Evolutionary conservation across 2,888 invertebrate species (phyloP).

Genomic region (Podotricha telesiphe): DNA sequence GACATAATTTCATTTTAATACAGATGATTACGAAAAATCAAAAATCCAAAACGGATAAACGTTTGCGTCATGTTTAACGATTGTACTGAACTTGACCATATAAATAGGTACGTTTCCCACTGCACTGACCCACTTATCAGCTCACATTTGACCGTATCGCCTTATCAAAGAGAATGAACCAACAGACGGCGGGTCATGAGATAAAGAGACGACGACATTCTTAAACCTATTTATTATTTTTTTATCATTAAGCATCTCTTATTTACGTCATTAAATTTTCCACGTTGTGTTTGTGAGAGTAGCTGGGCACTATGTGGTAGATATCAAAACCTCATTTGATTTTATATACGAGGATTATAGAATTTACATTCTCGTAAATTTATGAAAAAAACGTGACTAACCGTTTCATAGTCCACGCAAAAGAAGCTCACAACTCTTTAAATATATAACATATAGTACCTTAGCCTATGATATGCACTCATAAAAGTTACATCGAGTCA

Average conservation of each 20-base stretch:
- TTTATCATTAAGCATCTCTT: not conserved
- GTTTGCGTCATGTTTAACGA: constrained; percentile 36
- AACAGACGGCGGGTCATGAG: constrained; percentile 67
- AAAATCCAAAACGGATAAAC: constrained; percentile 30
- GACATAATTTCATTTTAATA: not conserved
- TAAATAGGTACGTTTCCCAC: constrained; percentile 60
- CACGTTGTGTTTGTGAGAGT: not conserved
- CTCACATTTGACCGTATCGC: constrained; percentile 67
- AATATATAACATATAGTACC: too few relatives aligned
- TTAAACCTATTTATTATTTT: constrained; percentile 54
- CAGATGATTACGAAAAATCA: constrained; percentile 18
- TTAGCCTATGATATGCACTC: too few relatives aligned
- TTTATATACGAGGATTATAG: too few relatives aligned
- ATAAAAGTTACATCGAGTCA: too few relatives aligned
- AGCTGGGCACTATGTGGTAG: not conserved
- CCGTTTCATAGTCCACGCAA: too few relatives aligned
- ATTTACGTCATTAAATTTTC: not conserved
- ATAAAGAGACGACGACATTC: constrained; percentile 76
- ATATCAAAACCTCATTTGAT: not conserved
- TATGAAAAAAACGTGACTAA: too few relatives aligned
- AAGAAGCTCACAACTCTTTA: too few relatives aligned
- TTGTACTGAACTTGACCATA: constrained; percentile 75
- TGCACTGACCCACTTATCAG: constrained; percentile 77
- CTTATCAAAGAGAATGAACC: constrained; percentile 61
- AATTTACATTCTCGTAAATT: too few relatives aligned